Base-by-base conservation (phyloP, 1,140 invertebrate species). In the Paralvinella palmiformis region DNA sequence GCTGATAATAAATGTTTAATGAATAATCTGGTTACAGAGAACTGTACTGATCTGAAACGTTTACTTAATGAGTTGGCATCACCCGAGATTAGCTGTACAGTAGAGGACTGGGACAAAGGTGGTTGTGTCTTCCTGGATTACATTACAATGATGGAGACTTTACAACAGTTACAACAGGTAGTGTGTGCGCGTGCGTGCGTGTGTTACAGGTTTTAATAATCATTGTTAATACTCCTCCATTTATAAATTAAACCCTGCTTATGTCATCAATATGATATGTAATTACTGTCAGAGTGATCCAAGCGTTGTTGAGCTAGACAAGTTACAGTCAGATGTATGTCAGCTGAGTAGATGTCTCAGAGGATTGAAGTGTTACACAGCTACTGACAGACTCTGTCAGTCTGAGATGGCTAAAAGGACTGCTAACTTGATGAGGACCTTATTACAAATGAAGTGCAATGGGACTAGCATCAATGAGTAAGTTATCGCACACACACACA, bases 51-150 rank as follows among this genome's bases (percentile, higher is more conserved):
- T 69, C 74, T 90, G 52, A 82, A 84, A 59, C 73, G 79, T 20
- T 78, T 88, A 45, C 75, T 89, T 48, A 76, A 69, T 29, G 80
- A 83, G 59, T 69, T 87, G 56, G 73, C 79, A 41, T 71, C 73
- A 24, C 64, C 69, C 24, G 81, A 84, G 53, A 77, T 79, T 50
- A 78, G 68, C 36, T 63, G 70, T 64, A 73, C 69, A 50, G 83
- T 88, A 37, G 77, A 79, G 59, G 82, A 84, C 57, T 88, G 86
- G 86, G 61, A 74, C 20, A 73, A 80, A 71, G 85, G 85, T 64
- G 88, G 88, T 27, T 83, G 86, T 68, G 83, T 90, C 27, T 84
- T 87, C 48, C 80, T 86, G 69, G 87, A 89, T 70, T 90, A 87
- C 65, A 84, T 90, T 58, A 82, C 82, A 32, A 83, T 89, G 7